Percentiles rank a stretch among this genome's conserved stretches.
Evolutionary conservation across 2,113 vertebrate genomes (phyloP).

Genomic region (Serinus canaria): DNA sequence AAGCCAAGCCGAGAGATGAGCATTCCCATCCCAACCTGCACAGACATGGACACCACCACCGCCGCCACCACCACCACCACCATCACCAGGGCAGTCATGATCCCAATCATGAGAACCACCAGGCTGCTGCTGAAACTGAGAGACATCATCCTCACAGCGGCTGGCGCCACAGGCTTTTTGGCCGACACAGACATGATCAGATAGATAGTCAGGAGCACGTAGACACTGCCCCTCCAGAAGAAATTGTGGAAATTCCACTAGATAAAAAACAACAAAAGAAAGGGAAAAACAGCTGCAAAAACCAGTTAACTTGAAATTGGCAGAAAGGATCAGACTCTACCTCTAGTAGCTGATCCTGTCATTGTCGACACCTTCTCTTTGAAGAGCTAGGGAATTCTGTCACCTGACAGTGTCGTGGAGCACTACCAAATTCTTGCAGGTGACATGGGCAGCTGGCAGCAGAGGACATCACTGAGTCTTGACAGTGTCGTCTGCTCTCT

Average conservation of each 20-base stretch:
- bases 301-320: constrained; percentile 82
- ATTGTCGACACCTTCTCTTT: constrained; percentile 88
- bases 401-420: constrained; percentile 87
- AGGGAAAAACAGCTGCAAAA: constrained; percentile 73
- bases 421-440: constrained; percentile 87
- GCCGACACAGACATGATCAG: not conserved
- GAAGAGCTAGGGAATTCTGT: constrained; percentile 70
- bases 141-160: not conserved
- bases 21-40: not conserved
- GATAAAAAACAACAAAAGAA: constrained; percentile 68
- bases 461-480: constrained; percentile 83
- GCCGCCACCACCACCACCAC: not conserved
- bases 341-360: constrained; percentile 89
- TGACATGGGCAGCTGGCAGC: constrained; percentile 81
- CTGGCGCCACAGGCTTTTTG: not conserved
- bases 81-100: not conserved
- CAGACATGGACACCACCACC: not conserved
- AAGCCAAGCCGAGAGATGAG: not conserved
- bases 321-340: constrained; percentile 52
- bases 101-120: not conserved
- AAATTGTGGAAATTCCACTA: not conserved
- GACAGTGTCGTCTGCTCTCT: constrained; percentile 87
- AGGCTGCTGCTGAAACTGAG: not conserved
- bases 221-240: constrained; percentile 28
- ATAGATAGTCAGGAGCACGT: constrained; percentile 18